These are phyloP conservation scores for Nomada fabriciana DNA, from an alignment of 2,888 invertebrate genomes.

Conservation along the genomic window DNA sequence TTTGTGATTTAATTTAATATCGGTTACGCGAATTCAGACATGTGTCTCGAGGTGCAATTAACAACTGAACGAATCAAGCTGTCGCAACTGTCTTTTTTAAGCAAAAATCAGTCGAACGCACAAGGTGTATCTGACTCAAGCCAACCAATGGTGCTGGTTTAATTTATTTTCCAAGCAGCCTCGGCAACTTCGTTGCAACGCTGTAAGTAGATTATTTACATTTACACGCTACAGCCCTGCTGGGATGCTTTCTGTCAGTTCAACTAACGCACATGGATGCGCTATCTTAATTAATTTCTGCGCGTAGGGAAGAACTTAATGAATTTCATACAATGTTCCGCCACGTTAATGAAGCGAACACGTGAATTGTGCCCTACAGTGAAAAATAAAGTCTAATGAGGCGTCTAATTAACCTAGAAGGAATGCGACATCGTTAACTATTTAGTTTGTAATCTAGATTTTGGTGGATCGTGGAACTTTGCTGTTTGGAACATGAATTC, in stretches of 20 bases:
- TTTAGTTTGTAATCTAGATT: constrained; percentile 10
- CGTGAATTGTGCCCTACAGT: constrained; percentile 26
- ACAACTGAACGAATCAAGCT: background rate
- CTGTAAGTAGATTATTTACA: constrained; percentile 52
- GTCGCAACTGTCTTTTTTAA: background rate
- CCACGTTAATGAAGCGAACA: constrained; percentile 44
- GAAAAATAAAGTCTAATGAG: constrained; percentile 53
- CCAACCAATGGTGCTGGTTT: background rate
- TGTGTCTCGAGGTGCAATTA: background rate
- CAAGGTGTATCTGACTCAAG: background rate
- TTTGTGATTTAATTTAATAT: too few species aligned
- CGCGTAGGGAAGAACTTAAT: constrained; percentile 51
- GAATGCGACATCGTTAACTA: constrained; percentile 6
- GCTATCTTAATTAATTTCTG: constrained; percentile 62
- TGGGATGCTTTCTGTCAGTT: constrained; percentile 47
- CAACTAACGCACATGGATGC: constrained; percentile 22
- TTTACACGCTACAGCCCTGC: constrained; percentile 31
- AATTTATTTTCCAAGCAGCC: constrained; percentile 23
- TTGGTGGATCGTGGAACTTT: background rate
- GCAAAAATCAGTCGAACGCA: too few species aligned
- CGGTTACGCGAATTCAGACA: background rate
- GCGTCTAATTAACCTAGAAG: constrained; percentile 36
- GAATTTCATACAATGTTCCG: constrained; percentile 57
- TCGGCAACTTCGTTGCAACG: constrained; percentile 28
- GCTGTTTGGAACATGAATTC: background rate